Evolutionary conservation across 1,140 invertebrate genomes (phyloP), one percentile per base, ranked within the genome.

Genomic region (Cotesia vestalis): DNA sequence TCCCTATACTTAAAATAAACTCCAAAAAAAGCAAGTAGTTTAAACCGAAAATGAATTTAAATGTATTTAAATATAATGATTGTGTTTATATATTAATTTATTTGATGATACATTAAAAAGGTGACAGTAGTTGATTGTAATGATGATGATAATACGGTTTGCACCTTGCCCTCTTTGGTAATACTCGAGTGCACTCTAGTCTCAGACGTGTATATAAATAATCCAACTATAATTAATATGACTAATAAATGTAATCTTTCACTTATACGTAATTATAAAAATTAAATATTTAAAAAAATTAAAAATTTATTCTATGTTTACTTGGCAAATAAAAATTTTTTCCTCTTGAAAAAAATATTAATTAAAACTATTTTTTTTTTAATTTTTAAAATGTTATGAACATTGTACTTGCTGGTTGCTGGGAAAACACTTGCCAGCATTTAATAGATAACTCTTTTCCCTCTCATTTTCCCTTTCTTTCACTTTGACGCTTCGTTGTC

Each of bases 161-260:
- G 68, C 60, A 70, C 68, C 68, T 52, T 70, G 68, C 57, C 68
- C 68, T 70, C 59, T 70, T 61, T 70, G 59, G 63, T 66, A 66
- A 66, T 66, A 66, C 46, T 17, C 34, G 46, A 51, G 6, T 35
- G 34, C 9, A 46, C 36, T n/a, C 5, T 68, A 46, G 38, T 66
- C 20, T 38, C 14, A 51, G 14, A 46, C n/a, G 14, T 20, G 38
- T 4, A 46, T 51, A 40, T 51, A 66, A 66, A 66, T 66, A 59
- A 59, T 11, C 20, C 57, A 20, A 46, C 17, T 59, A 66, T 66
- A 51, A 66, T 36, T 66, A 38, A 51, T 46, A 61, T 61, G 11
- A 61, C 34, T 34, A 61, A 61, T 61, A 61, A 61, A 27, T 34
- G 0, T 46, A 0, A 46, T 46, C 40, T 46, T 46, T 46, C 40